Evolutionary conservation across 2,797 vertebrate genomes (phyloP).

Genomic region (Podargus strigoides): DNA sequence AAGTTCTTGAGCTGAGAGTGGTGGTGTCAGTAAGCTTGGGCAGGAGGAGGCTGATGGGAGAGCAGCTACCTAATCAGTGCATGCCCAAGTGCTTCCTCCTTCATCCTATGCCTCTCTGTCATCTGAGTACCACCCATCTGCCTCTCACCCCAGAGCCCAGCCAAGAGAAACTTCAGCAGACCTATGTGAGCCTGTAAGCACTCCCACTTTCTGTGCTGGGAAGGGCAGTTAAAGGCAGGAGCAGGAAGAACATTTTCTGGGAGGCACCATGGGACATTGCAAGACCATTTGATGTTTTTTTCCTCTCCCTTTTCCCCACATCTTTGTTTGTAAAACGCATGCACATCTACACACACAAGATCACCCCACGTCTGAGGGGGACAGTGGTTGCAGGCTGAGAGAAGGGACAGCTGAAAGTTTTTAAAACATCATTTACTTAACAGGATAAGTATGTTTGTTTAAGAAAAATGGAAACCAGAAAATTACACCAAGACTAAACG

Average conservation of each 20-base stretch:
- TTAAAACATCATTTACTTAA: conserved; percentile 20
- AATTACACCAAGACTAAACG: conserved; percentile 7
- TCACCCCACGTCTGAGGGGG: not conserved
- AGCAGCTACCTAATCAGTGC: not conserved
- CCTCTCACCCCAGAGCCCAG: not conserved
- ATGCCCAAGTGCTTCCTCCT: not conserved
- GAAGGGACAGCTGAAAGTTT: not conserved
- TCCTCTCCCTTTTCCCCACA: not conserved
- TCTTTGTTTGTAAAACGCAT: accelerated
- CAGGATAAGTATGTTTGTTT: conserved; percentile 32
- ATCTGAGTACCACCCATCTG: not conserved
- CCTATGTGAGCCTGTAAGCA: not conserved
- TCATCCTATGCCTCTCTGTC: not conserved
- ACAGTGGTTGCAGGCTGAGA: not conserved
- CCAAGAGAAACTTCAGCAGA: not conserved
- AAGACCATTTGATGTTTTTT: not conserved
- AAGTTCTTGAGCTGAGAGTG: not conserved
- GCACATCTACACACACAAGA: not conserved
- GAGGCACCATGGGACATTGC: not conserved
- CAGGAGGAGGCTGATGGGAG: not conserved
- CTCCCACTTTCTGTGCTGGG: not conserved
- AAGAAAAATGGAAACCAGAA: conserved; percentile 47
- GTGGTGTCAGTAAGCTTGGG: accelerated
- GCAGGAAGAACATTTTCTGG: not conserved
- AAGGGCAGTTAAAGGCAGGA: not conserved